Base-by-base conservation (phyloP, 2,113 vertebrate species). In the Zonotrichia leucophrys region DNA sequence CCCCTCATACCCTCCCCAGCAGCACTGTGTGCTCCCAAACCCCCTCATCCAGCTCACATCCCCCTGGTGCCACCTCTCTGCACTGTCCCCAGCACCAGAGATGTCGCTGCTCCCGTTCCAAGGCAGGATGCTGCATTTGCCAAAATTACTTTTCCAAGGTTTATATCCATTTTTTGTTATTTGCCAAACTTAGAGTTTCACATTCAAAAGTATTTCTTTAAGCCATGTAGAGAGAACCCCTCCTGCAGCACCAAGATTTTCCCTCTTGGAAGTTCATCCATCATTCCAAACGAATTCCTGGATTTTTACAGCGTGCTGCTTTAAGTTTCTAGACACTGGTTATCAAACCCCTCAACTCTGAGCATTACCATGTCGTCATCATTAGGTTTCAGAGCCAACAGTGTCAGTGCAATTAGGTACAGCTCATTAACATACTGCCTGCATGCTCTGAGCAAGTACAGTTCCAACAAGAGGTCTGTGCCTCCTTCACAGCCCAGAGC, bases 321-420 rank as follows among this genome's bases (percentile, higher is more conserved):
- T 64, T n/a, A 80, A 77, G 69, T 79, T 94, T 80, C 49, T 28
- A 58, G 53, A 30, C 53, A 12, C 42, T 7, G 24, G 25, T 79
- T 69, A 69, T 21, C 44, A 64, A 42, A 10, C 0, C 7, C 16
- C 37, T 52, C 64, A 15, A 66, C 23, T 4, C 2, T 7, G 56
- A 74, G 92, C 72, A 37, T 20, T 37, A 15, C 28, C 2, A 0
- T 31, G 67, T 28, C 20, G 16, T 30, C 80, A 74, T 59, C 83
- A 16, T 44, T 46, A 68, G 83, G 52, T 59, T 89, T 92, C 89
- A 91, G 80, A 94, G 94, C 35, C 89, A 94, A 63, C 52, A 31
- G 42, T 30, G 63, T 46, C 83, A 76, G 9, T 21, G 24, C 55
- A 55, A 75, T 81, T 24, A 81, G 28, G 76, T 16, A 31, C 47